Evolutionary conservation across 2,113 vertebrate species (phyloP).

Genomic region (Lanius collurio): DNA sequence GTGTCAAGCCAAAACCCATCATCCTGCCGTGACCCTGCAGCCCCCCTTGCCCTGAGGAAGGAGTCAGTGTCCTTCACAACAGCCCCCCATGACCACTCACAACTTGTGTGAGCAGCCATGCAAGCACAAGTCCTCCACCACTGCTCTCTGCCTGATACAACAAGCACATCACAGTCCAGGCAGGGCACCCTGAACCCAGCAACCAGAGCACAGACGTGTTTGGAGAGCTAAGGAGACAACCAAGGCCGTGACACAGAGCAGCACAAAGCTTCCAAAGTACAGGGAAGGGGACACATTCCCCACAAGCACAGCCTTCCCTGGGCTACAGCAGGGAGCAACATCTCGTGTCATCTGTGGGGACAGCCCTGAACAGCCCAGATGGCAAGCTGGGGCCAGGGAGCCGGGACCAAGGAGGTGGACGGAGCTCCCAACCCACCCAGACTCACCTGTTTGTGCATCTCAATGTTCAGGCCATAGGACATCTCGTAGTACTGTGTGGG

Average conservation of each 20-base stretch:
- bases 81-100: rapidly evolving
- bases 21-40: background rate
- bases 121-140: background rate
- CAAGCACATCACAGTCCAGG: background rate
- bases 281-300: background rate
- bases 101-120: rapidly evolving
- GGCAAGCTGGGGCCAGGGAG: background rate
- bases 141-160: background rate
- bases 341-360: rapidly evolving
- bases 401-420: background rate
- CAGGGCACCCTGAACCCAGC: rapidly evolving
- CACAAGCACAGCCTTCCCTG: background rate
- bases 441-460: slow-evolving; percentile 79
- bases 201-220: rapidly evolving
- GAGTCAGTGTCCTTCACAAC: background rate
- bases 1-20: rapidly evolving
- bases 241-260: rapidly evolving
- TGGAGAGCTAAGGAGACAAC: background rate
- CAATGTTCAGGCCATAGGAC: slow-evolving; percentile 76
- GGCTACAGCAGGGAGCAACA: background rate
- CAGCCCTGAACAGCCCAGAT: rapidly evolving
- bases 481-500: slow-evolving; percentile 73
- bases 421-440: background rate
- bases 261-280: background rate
- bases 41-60: background rate